Percentiles rank a stretch among this genome's conserved stretches.
Conservation (phyloP, 1,140 invertebrate genomes). For the Idris sp. region DNA sequence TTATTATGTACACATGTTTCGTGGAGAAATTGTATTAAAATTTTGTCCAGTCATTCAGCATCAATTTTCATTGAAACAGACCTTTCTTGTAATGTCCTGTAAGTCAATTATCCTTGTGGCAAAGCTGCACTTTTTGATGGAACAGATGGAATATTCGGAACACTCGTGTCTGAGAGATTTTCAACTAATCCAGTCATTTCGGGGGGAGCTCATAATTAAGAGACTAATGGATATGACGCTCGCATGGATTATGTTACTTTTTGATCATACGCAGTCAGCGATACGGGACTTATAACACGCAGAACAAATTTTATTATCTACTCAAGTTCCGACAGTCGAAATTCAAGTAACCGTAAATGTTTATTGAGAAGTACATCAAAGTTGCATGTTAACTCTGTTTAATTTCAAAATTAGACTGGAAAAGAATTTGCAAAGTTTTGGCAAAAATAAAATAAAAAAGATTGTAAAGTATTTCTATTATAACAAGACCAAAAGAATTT, state of each 20-base stretch:
- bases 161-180: constrained; percentile 31
- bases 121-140: constrained; percentile 31
- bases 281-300: constrained; percentile 50
- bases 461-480: too few species aligned
- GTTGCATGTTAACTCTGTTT: background rate
- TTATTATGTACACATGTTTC: too few species aligned
- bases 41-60: background rate
- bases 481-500: too few species aligned
- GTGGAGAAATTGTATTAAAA: background rate
- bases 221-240: constrained; percentile 52
- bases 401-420: constrained; percentile 15
- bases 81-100: constrained; percentile 23
- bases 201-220: constrained; percentile 50
- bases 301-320: constrained; percentile 38
- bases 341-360: constrained; percentile 47
- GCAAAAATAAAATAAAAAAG: too few species aligned
- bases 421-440: too few species aligned
- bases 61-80: constrained; percentile 35
- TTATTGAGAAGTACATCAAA: constrained; percentile 29
- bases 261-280: constrained; percentile 44
- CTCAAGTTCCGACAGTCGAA: constrained; percentile 13
- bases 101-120: constrained; percentile 39
- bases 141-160: constrained; percentile 45
- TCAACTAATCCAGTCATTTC: constrained; percentile 39
- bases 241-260: constrained; percentile 53